phyloP scores from a whole-genome alignment of 2,888 invertebrate species.

The Cyaniris semiargus region DNA sequence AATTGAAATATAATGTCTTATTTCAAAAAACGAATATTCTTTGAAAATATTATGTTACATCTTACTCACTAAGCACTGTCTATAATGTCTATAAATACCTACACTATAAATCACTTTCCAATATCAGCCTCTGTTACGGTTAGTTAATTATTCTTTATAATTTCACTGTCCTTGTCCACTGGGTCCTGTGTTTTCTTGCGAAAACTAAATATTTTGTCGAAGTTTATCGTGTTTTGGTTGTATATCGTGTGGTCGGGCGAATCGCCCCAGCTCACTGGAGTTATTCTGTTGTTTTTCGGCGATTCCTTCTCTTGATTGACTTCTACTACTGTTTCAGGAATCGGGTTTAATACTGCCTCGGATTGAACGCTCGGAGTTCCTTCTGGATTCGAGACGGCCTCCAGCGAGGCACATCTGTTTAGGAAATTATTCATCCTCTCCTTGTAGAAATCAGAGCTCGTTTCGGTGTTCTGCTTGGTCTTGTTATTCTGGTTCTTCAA shows the following conservation, averaged over 20 bases:
- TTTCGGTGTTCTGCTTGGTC: slow-evolving; percentile 67
- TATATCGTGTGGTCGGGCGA: slow-evolving; percentile 66
- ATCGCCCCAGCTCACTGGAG: slow-evolving; percentile 71
- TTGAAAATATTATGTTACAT: background rate
- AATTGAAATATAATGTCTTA: background rate
- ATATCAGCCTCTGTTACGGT: slow-evolving; percentile 40
- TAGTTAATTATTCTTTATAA: slow-evolving; percentile 42
- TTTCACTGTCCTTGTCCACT: slow-evolving; percentile 44
- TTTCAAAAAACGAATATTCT: background rate
- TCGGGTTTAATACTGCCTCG: slow-evolving; percentile 58
- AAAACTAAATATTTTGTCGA: slow-evolving; percentile 69
- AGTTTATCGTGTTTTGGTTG: slow-evolving; percentile 71
- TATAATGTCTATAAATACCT: background rate
- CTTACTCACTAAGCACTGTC: slow-evolving; percentile 2
- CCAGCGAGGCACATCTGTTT: slow-evolving; percentile 65
- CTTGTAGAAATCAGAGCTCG: slow-evolving; percentile 71
- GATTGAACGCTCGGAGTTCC: slow-evolving; percentile 61
- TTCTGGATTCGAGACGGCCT: slow-evolving; percentile 63
- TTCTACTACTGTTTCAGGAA: slow-evolving; percentile 56
- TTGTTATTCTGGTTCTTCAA: slow-evolving; percentile 72
- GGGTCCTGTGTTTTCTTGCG: slow-evolving; percentile 48
- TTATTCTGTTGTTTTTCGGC: slow-evolving; percentile 48
- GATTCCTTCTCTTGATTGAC: slow-evolving; percentile 43
- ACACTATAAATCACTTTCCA: slow-evolving; percentile 40
- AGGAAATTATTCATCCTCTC: slow-evolving; percentile 73